Evolutionary conservation across 1,140 invertebrate species (phyloP), one percentile per base, ranked within the genome.

Genomic region (Hermetia illucens): DNA sequence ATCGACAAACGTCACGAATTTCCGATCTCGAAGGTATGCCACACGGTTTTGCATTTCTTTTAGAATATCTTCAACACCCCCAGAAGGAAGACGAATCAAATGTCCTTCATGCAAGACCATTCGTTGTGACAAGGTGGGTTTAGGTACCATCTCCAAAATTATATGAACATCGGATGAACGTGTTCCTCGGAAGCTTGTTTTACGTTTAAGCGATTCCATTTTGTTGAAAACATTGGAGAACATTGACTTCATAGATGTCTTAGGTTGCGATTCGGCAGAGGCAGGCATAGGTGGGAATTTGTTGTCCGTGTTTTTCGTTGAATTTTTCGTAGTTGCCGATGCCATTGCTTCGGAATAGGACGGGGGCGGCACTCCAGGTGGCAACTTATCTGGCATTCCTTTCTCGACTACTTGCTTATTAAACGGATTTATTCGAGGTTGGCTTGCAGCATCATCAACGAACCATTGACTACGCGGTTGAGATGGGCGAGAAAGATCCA

Each of bases 1-100:
- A 44, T 74, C 70, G 6, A 61, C 38, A 36, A 62, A 70, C 41
- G 69, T 65, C 25, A 60, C 59, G 15, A 74, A 59, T 43, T 69
- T 69, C 12, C 67, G 59, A 43, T 72, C 70, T 0, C 57, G 48
- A 13, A 74, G 41, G 6, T 66, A 58, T 38, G 67, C 65, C 36
- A 61, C 65, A 20, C 68, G 58, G 18, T 49, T 53, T n/a, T 70
- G 64, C 43, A 71, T 54, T 43, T 72, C 69, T 40, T 65, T 68
- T 0, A 64, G 50, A 36, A 63, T 68, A 43, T 66, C 69, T 29
- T 64, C 70, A 6, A 63, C 68, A 4, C 60, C 61, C 13, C 66
- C 62, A 13, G 63, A 49, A 9, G 58, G 55, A 10, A 61, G 55
- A 2, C 55, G 52, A 44, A 60, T 52, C 32, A 61, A 19, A 0